Evolutionary conservation across 2,113 vertebrate genomes (phyloP).

Genomic region (Indicator indicator): DNA sequence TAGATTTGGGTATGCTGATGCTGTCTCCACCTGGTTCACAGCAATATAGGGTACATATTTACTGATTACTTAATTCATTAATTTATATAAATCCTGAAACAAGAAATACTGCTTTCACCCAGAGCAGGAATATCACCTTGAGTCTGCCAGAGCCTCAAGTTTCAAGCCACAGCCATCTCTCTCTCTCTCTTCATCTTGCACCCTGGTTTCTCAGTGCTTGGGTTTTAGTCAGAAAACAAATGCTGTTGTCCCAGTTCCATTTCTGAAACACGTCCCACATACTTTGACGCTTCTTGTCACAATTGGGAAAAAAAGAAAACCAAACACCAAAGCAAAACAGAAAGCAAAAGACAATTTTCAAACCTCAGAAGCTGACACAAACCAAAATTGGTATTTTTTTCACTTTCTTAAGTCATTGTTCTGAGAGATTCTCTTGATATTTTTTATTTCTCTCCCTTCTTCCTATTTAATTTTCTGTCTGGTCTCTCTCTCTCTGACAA

Average conservation of each 20-base stretch:
- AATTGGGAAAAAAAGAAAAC: background rate
- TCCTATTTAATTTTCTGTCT: constrained; percentile 59
- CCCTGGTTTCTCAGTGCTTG: background rate
- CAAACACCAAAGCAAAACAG: background rate
- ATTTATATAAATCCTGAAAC: background rate
- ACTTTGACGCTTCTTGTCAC: constrained; percentile 11
- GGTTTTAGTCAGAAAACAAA: background rate
- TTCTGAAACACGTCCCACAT: background rate
- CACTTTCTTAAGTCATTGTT: constrained; percentile 49
- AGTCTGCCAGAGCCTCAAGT: background rate
- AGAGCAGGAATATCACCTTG: background rate
- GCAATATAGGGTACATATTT: background rate
- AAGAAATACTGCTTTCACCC: background rate
- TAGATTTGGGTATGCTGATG: background rate
- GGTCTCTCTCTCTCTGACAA: constrained; percentile 31
- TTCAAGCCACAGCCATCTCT: background rate
- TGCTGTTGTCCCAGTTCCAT: background rate
- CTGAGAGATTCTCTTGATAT: constrained; percentile 35
- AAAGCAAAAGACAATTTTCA: constrained; percentile 46
- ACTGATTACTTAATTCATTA: background rate
- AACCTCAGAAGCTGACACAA: constrained; percentile 23
- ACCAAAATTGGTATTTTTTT: constrained; percentile 49
- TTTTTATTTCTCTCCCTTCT: constrained; percentile 33
- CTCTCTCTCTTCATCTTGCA: background rate
- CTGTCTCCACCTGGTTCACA: background rate